These are phyloP conservation scores for Leptopilina drosophilae DNA, from an alignment of 2,888 invertebrate species.

Conservation along the genomic window DNA sequence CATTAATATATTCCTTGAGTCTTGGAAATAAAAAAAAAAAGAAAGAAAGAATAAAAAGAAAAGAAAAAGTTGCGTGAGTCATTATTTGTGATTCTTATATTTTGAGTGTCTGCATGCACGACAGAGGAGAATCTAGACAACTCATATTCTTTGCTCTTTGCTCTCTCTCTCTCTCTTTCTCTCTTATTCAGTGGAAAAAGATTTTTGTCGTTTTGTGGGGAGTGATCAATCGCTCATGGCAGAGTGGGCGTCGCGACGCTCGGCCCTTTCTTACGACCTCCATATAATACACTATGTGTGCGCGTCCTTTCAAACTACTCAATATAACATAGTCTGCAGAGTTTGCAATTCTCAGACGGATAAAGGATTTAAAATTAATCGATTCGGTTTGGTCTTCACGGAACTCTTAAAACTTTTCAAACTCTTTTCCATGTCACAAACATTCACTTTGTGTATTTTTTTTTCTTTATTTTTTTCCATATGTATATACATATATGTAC, in stretches of 20 bases:
- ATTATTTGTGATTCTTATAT: conserved; percentile 54
- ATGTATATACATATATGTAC: neutral
- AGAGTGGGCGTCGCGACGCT: conserved; percentile 25
- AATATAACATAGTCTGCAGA: conserved; percentile 27
- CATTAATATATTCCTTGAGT: conserved; percentile 62
- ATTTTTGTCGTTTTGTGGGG: conserved; percentile 49
- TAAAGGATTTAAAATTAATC: conserved; percentile 17
- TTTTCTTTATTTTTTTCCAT: neutral
- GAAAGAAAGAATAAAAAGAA: too few relatives aligned
- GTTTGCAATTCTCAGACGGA: conserved; percentile 9
- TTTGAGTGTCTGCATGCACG: conserved; percentile 1
- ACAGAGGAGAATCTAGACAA: conserved; percentile 39
- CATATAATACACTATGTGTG: conserved; percentile 5
- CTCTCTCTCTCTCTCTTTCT: neutral
- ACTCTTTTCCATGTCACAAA: conserved; percentile 17
- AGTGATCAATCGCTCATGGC: conserved; percentile 54
- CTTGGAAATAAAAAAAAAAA: conserved; percentile 30
- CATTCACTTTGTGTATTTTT: neutral
- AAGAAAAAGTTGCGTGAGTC: neutral
- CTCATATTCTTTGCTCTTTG: conserved; percentile 24
- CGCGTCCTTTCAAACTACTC: conserved; percentile 10
- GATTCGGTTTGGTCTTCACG: conserved; percentile 16
- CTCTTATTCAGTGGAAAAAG: conserved; percentile 31
- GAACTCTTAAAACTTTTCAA: neutral
- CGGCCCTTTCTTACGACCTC: conserved; percentile 10